These are phyloP conservation scores for Erpobdella octoculata DNA, from an alignment of 2,888 invertebrate genomes.

Conservation along the genomic window DNA sequence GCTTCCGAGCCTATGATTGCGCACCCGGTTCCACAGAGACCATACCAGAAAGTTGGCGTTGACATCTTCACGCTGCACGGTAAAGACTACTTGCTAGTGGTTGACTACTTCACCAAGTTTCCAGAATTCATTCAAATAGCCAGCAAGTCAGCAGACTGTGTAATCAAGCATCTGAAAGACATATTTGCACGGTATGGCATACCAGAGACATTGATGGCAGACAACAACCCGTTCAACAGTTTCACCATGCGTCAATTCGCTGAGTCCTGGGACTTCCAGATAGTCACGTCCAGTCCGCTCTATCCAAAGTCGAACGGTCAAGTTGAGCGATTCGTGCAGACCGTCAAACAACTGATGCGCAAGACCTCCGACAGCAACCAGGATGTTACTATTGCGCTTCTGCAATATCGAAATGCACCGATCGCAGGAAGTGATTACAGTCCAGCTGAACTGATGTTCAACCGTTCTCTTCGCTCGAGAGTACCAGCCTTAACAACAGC, in stretches of 20 bases:
- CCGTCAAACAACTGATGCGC: constrained; percentile 30
- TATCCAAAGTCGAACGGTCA: constrained; percentile 34
- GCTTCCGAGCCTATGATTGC: constrained; percentile 26
- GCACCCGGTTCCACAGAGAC: constrained; percentile 22
- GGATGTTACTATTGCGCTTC: constrained; percentile 33
- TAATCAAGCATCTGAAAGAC: constrained; percentile 33
- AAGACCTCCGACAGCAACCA: constrained; percentile 30
- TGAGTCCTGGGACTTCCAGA: constrained; percentile 21
- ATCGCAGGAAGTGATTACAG: constrained; percentile 31
- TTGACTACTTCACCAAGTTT: constrained; percentile 37
- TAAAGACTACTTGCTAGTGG: constrained; percentile 34
- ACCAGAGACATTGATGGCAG: constrained; percentile 31
- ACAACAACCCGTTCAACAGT: constrained; percentile 34
- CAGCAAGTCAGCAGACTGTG: constrained; percentile 32
- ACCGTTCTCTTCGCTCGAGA: constrained; percentile 28
- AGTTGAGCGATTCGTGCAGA: constrained; percentile 31
- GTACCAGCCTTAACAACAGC: constrained; percentile 25
- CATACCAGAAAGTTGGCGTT: constrained; percentile 35
- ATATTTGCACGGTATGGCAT: constrained; percentile 35
- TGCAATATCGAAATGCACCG: constrained; percentile 34
- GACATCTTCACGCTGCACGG: constrained; percentile 29
- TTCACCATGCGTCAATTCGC: too few species aligned
- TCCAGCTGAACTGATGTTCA: constrained; percentile 34
- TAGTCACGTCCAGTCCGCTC: constrained; percentile 16
- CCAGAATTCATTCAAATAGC: constrained; percentile 34